phyloP scores from a whole-genome alignment of 2,113 vertebrate genomes.

The Harpagus bidentatus region DNA sequence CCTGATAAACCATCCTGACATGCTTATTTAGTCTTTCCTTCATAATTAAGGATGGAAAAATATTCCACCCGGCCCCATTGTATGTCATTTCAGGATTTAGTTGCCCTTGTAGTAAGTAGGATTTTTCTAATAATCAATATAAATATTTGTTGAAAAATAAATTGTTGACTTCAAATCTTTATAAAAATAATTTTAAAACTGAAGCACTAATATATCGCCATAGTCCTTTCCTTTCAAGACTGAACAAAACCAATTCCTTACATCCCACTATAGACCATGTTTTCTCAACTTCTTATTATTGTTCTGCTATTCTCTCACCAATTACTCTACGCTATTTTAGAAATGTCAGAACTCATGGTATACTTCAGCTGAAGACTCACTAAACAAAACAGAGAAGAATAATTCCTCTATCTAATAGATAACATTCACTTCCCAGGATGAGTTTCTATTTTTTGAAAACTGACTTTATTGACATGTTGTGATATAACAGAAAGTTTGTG shows the following conservation, averaged over 20 bases:
- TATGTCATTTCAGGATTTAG: neutral
- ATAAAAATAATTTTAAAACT: neutral
- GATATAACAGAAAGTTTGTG: neutral
- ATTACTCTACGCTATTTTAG: neutral
- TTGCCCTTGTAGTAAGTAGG: neutral
- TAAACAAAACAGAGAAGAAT: neutral
- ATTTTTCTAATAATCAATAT: neutral
- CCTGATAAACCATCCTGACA: neutral
- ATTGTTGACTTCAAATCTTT: neutral
- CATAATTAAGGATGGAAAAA: neutral
- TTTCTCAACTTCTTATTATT: neutral
- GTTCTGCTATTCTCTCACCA: neutral
- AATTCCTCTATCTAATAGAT: neutral
- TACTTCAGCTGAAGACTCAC: neutral
- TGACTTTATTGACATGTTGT: neutral
- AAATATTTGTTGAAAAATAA: neutral
- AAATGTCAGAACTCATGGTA: neutral
- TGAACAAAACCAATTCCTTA: neutral
- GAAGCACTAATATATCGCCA: neutral
- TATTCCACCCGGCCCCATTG: accelerated
- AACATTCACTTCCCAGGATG: neutral
- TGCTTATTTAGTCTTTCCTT: neutral
- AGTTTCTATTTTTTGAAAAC: neutral
- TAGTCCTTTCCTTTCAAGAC: neutral
- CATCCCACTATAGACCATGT: neutral